Percentiles rank a stretch among this genome's conserved stretches.
Evolutionary conservation across 1,140 invertebrate genomes (phyloP).

Genomic region (Ceratoteleas bidentatus): DNA sequence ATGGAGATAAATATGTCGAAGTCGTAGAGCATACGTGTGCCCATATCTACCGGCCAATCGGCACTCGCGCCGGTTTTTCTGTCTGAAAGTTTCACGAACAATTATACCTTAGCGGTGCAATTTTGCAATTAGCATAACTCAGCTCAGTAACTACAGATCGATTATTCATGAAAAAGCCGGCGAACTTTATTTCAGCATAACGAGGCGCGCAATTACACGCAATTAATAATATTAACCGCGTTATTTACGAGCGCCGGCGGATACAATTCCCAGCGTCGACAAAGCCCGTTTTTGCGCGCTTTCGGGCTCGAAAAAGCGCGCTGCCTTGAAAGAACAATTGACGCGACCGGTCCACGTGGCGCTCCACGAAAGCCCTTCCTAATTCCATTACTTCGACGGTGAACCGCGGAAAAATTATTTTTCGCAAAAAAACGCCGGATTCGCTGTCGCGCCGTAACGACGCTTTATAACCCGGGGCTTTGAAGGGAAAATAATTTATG

Average conservation of each 20-base stretch:
- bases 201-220: constrained; percentile 23
- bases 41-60: constrained; percentile 6
- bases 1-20: too few species aligned
- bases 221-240: constrained; percentile 34
- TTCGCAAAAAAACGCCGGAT: constrained; percentile 36
- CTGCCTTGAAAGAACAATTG: constrained; percentile 34
- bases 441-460: constrained; percentile 24
- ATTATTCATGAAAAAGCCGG: constrained; percentile 22
- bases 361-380: constrained; percentile 36
- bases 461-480: constrained; percentile 29
- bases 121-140: constrained; percentile 10
- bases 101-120: background rate
- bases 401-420: constrained; percentile 38
- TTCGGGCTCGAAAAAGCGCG: constrained; percentile 12
- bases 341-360: constrained; percentile 24
- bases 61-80: constrained; percentile 8
- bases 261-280: background rate
- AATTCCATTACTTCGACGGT: constrained; percentile 45
- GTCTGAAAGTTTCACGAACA: background rate
- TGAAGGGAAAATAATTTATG: constrained; percentile 29
- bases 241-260: constrained; percentile 15
- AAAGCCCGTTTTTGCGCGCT: constrained; percentile 9
- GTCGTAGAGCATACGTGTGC: too few species aligned
- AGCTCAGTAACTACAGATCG: constrained; percentile 1
- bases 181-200: constrained; percentile 21